phyloP scores from a whole-genome alignment of 2,113 vertebrate species.

The Setophaga coronata region DNA sequence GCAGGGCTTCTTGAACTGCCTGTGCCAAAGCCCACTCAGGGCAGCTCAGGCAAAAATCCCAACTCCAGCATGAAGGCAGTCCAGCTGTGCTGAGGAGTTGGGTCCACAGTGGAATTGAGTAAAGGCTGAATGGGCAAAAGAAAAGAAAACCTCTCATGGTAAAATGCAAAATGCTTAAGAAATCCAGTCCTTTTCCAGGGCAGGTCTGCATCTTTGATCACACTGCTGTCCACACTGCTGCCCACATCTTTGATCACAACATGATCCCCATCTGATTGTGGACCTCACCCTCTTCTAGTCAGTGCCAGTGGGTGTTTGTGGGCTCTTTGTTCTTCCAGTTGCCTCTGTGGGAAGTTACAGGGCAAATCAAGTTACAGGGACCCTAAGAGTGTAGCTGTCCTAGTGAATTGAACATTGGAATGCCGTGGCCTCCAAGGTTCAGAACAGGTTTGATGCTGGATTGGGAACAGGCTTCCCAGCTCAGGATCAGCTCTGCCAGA shows the following conservation, averaged over 20 bases:
- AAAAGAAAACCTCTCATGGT: not conserved
- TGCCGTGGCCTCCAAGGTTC: not conserved
- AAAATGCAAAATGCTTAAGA: not conserved
- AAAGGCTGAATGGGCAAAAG: not conserved
- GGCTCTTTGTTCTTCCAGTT: not conserved
- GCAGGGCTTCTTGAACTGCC: not conserved
- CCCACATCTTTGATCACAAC: not conserved
- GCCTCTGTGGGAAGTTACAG: not conserved
- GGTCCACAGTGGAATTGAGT: accelerated
- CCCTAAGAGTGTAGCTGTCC: not conserved
- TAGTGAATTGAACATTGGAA: not conserved
- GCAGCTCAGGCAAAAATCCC: not conserved
- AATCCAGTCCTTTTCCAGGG: not conserved
- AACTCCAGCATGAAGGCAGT: not conserved
- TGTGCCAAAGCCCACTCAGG: not conserved
- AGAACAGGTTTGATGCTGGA: not conserved
- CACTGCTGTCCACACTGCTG: not conserved
- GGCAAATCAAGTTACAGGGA: not conserved
- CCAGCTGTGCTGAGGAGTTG: not conserved
- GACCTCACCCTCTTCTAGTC: not conserved
- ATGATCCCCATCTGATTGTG: accelerated
- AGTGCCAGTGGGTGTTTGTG: not conserved
- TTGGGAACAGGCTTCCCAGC: accelerated
- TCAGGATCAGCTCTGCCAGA: not conserved
- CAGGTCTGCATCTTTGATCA: not conserved